Conservation (phyloP, 2,797 vertebrate genomes). For the Pseudochaenichthys georgianus region DNA sequence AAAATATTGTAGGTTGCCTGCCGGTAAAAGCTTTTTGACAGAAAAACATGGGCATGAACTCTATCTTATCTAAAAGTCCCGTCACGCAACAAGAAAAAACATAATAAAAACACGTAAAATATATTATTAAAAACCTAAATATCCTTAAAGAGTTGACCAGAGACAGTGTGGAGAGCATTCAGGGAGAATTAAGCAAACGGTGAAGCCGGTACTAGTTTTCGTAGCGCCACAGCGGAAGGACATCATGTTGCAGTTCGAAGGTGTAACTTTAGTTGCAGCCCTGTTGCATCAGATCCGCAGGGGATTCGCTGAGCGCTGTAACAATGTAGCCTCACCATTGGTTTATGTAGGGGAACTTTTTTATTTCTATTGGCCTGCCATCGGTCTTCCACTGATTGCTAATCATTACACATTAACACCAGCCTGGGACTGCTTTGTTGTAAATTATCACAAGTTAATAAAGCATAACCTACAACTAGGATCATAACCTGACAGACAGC, state of each 20-base stretch:
- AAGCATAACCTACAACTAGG: conserved; percentile 1
- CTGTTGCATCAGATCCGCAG: conserved; percentile 90
- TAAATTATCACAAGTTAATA: not conserved
- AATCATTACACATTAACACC: conserved; percentile 66
- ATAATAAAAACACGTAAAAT: accelerated
- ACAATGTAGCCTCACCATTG: conserved; percentile 80
- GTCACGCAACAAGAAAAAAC: too few relatives aligned
- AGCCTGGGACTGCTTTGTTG: conserved; percentile 22
- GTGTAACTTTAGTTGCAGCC: conserved; percentile 87
- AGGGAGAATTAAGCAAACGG: not conserved
- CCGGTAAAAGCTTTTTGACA: not conserved
- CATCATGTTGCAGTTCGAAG: conserved; percentile 78
- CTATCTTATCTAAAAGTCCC: not conserved
- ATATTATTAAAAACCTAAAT: not conserved
- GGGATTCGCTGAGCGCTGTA: conserved; percentile 81
- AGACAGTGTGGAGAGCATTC: not conserved
- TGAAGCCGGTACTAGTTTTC: conserved; percentile 78
- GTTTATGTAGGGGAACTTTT: conserved; percentile 67
- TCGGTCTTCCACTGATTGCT: conserved; percentile 64
- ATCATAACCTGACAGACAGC: not conserved
- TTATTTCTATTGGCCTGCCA: conserved; percentile 75
- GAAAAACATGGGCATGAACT: not conserved
- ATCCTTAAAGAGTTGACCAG: not conserved
- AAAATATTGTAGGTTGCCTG: too few relatives aligned
- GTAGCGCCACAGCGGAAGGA: conserved; percentile 80